These are phyloP conservation scores for Nothobranchius furzeri DNA, from an alignment of 2,113 vertebrate species.

Conservation along the genomic window DNA sequence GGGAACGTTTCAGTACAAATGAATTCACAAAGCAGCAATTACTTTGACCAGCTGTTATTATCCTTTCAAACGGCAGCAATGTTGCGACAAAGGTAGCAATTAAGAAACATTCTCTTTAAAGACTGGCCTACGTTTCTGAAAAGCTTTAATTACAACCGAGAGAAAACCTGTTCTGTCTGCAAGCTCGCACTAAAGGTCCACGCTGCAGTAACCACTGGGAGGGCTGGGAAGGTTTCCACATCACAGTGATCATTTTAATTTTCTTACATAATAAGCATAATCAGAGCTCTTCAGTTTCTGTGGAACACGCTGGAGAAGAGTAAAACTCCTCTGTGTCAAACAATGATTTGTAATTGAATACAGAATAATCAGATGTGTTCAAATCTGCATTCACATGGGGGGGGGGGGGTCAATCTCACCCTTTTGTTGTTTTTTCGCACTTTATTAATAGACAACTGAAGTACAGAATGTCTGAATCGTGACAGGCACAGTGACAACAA, in stretches of 20 bases:
- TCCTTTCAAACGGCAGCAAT: slow-evolving; percentile 63
- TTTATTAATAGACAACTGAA: slow-evolving; percentile 50
- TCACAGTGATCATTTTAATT: slow-evolving; percentile 53
- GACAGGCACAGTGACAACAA: slow-evolving; percentile 19
- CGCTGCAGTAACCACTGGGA: slow-evolving; percentile 29
- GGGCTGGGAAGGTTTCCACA: slow-evolving; percentile 45
- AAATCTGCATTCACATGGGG: not conserved
- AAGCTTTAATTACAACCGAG: slow-evolving; percentile 63
- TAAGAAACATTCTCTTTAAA: slow-evolving; percentile 60
- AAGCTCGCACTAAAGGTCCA: slow-evolving; percentile 44
- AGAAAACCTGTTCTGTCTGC: slow-evolving; percentile 53
- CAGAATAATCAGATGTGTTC: not conserved
- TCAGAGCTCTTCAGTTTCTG: slow-evolving; percentile 31
- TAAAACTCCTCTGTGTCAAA: slow-evolving; percentile 10
- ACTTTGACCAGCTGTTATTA: slow-evolving; percentile 66
- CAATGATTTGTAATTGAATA: slow-evolving; percentile 17
- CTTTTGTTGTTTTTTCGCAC: slow-evolving; percentile 32
- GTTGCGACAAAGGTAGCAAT: slow-evolving; percentile 68
- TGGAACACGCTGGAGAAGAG: slow-evolving; percentile 16
- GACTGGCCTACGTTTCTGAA: slow-evolving; percentile 53
- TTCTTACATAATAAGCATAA: slow-evolving; percentile 45
- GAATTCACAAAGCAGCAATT: slow-evolving; percentile 64
- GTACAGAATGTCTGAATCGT: slow-evolving; percentile 30
- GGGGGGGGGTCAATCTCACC: not conserved
- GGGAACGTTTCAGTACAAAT: slow-evolving; percentile 44